Evolutionary conservation across 2,797 vertebrate species (phyloP).

Genomic region (Iguana delicatissima): DNA sequence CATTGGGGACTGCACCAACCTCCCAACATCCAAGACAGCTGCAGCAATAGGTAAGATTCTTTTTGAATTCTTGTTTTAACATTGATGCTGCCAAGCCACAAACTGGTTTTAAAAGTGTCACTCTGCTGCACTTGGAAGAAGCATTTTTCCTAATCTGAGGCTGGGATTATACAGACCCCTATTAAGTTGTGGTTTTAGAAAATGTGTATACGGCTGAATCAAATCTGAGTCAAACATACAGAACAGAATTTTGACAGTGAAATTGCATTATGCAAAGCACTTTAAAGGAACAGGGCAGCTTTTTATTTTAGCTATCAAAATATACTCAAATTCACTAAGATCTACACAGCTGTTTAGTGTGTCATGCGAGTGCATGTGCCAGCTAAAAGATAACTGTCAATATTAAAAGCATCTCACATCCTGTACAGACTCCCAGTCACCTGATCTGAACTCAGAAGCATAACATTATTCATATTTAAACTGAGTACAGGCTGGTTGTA

Average conservation of each 20-base stretch:
- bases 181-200: neutral
- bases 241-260: neutral
- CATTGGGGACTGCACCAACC: constrained; percentile 96
- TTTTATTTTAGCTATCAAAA: neutral
- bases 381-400: constrained; percentile 27
- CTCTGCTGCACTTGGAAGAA: neutral
- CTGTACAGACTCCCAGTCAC: constrained; percentile 9
- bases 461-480: accelerated
- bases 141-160: neutral
- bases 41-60: constrained; percentile 90
- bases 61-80: neutral
- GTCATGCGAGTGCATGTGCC: constrained; percentile 7
- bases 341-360: constrained; percentile 44
- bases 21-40: constrained; percentile 93
- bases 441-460: constrained; percentile 8
- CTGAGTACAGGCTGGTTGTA: neutral
- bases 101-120: neutral
- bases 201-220: neutral
- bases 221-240: neutral
- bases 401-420: neutral
- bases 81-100: neutral
- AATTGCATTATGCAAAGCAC: neutral
- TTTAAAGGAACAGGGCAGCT: neutral
- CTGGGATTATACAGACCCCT: neutral
- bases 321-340: constrained; percentile 4